These are phyloP conservation scores for Selene dorsalis DNA, from an alignment of 2,797 vertebrate species.

Conservation along the genomic window DNA sequence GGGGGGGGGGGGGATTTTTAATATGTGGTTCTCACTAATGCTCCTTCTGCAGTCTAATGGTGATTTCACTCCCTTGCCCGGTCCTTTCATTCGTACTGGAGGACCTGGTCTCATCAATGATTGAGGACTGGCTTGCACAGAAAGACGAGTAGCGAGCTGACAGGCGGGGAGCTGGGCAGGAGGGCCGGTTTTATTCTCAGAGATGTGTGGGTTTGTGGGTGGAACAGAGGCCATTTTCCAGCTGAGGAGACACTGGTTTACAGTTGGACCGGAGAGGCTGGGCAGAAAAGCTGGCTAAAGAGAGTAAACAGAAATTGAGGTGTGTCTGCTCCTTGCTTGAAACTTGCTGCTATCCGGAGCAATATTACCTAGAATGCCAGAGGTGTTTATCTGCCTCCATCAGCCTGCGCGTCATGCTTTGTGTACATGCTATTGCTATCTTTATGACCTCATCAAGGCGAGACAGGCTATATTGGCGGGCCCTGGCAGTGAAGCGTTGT, in stretches of 20 bases:
- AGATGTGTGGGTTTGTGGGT: conserved; percentile 25
- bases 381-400: conserved; percentile 44
- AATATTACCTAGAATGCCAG: conserved; percentile 36
- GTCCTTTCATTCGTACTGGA: conserved; percentile 66
- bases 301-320: conserved; percentile 52
- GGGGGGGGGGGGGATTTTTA: conserved; percentile 39
- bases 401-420: conserved; percentile 30
- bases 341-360: conserved; percentile 14
- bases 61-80: conserved; percentile 62
- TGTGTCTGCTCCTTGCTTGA: conserved; percentile 10
- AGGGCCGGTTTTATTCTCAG: conserved; percentile 60
- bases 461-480: conserved; percentile 54
- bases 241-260: conserved; percentile 65
- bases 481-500: conserved; percentile 48
- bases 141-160: conserved; percentile 58
- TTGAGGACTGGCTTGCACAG: conserved; percentile 59
- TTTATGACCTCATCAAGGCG: conserved; percentile 72
- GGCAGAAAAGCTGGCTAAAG: conserved; percentile 42
- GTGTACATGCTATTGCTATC: conserved; percentile 39
- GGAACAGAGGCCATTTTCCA: conserved; percentile 67
- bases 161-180: conserved; percentile 43
- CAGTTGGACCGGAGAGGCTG: conserved; percentile 51
- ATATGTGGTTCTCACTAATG: conserved; percentile 58
- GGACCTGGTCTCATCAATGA: conserved; percentile 75
- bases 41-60: conserved; percentile 57